A percentile compares a stretch with the other conserved stretches of the same genome.
Conservation (phyloP, 2,113 vertebrate species). For the Notothenia rossii region DNA sequence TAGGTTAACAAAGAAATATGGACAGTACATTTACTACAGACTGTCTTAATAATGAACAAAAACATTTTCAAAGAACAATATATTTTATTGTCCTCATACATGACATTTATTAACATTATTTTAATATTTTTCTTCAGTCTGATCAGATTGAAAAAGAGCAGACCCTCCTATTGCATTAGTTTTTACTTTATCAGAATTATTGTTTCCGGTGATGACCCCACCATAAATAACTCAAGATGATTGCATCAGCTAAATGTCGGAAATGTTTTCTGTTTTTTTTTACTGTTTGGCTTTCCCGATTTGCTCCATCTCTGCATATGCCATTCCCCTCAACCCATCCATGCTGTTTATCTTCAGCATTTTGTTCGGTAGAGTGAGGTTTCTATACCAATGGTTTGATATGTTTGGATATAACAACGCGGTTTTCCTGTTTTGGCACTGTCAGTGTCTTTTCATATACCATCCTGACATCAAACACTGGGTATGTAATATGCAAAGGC, state of each 20-base stretch:
- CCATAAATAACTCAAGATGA: conserved; percentile 38
- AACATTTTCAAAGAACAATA: conserved; percentile 21
- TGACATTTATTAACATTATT: neutral
- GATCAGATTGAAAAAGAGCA: conserved; percentile 22
- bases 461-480: conserved; percentile 67
- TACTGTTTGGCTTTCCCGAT: conserved; percentile 23
- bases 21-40: conserved; percentile 47
- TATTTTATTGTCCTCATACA: conserved; percentile 26
- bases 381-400: conserved; percentile 68
- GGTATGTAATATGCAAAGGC: conserved; percentile 65
- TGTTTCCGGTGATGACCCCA: conserved; percentile 35
- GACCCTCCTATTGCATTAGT: neutral
- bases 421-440: conserved; percentile 76
- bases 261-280: neutral
- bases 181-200: conserved; percentile 36
- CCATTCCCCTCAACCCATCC: conserved; percentile 52
- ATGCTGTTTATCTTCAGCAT: conserved; percentile 72
- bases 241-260: conserved; percentile 21
- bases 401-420: conserved; percentile 74
- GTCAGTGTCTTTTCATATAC: conserved; percentile 66
- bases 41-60: conserved; percentile 35
- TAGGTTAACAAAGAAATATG: conserved; percentile 35
- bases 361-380: conserved; percentile 65
- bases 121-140: conserved; percentile 22
- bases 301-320: conserved; percentile 30